These are phyloP conservation scores for Epinephelus fuscoguttatus DNA, from an alignment of 2,113 vertebrate genomes.

Conservation along the genomic window DNA sequence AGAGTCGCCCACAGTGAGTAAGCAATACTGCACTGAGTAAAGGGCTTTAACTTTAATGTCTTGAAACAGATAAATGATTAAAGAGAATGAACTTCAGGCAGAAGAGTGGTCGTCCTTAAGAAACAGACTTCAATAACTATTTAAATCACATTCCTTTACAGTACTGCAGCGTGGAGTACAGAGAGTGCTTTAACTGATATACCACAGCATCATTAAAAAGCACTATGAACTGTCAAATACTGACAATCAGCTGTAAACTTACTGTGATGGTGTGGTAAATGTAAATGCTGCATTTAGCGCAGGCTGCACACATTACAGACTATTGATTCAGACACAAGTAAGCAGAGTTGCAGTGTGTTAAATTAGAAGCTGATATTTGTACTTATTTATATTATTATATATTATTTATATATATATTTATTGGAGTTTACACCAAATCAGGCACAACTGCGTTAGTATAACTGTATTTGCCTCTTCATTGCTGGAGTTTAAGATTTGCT, in stretches of 20 bases:
- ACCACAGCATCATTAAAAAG: slow-evolving; percentile 10
- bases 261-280: not conserved
- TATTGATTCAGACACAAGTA: slow-evolving; percentile 31
- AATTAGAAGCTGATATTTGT: no score
- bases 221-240: not conserved
- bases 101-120: slow-evolving; percentile 19
- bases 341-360: not conserved
- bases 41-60: slow-evolving; percentile 44
- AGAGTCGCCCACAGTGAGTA: slow-evolving; percentile 29
- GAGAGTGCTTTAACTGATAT: slow-evolving; percentile 27
- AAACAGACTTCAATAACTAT: slow-evolving; percentile 25
- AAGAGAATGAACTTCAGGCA: slow-evolving; percentile 33
- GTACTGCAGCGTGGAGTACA: slow-evolving; percentile 13
- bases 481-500: slow-evolving; percentile 2
- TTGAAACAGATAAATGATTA: slow-evolving; percentile 60
- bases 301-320: slow-evolving; percentile 11
- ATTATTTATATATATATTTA: no score
- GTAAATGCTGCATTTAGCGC: not conserved
- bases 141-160: slow-evolving; percentile 30
- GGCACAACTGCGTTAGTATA: not conserved
- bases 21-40: slow-evolving; percentile 45
- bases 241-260: slow-evolving; percentile 14
- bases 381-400: no score
- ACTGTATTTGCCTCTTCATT: not conserved
- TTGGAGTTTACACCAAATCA: slow-evolving; percentile 19